These are phyloP conservation scores for Pogonomyrmex californicus DNA, from an alignment of 1,140 invertebrate genomes.

Conservation along the genomic window DNA sequence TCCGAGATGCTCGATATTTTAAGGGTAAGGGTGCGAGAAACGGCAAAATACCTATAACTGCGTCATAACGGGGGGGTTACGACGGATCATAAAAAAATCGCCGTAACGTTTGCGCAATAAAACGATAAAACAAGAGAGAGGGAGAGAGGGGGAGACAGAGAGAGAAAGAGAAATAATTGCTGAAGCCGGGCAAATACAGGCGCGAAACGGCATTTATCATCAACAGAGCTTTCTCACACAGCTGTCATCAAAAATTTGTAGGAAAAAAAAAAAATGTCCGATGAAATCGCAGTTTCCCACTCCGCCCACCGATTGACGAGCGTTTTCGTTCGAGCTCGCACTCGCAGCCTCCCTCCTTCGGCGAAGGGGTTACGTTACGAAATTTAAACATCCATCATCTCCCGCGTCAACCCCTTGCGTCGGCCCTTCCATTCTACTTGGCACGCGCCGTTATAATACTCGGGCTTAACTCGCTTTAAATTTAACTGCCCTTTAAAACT, in stretches of 20 bases:
- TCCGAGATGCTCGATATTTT: conserved; percentile 25
- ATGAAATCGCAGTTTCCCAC: conserved; percentile 64
- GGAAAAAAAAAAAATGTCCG: background rate
- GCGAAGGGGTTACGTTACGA: conserved; percentile 80
- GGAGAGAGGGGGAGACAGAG: background rate
- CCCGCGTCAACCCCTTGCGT: conserved; percentile 69
- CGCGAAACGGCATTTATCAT: conserved; percentile 3
- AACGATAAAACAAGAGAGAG: conserved; percentile 11
- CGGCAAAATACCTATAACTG: conserved; percentile 29
- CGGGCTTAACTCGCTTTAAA: conserved; percentile 81
- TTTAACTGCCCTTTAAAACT: conserved; percentile 84
- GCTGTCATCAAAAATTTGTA: conserved; percentile 12
- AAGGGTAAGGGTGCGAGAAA: background rate
- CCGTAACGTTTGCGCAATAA: conserved; percentile 17
- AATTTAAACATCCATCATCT: conserved; percentile 84
- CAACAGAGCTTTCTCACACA: conserved; percentile 20
- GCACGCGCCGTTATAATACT: conserved; percentile 83
- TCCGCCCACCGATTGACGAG: conserved; percentile 62
- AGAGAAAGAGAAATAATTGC: background rate
- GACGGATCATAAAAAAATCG: conserved; percentile 38
- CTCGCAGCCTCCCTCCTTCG: conserved; percentile 9
- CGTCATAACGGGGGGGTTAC: conserved; percentile 22
- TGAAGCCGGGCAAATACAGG: background rate
- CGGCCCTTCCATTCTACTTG: conserved; percentile 72
- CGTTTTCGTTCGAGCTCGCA: background rate